phyloP scores from a whole-genome alignment of 2,797 vertebrate species.

The Scolopax bukidnonensis region DNA sequence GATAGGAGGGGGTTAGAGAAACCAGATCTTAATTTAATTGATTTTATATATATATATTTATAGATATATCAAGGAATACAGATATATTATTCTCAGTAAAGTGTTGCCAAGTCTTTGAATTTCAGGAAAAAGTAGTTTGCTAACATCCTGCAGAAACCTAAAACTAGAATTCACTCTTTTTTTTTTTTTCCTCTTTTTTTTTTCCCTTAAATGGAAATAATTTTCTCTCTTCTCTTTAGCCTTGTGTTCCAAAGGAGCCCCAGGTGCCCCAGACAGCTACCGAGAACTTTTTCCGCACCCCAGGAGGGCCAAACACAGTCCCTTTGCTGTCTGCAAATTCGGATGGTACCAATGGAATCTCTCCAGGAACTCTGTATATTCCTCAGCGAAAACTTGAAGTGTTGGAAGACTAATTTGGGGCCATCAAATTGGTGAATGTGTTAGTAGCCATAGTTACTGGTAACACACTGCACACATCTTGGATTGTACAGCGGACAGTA shows the following conservation, averaged over 20 bases:
- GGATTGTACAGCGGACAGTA: not conserved
- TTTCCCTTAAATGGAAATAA: not conserved
- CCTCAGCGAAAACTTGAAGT: constrained; percentile 92
- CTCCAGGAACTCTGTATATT: constrained; percentile 78
- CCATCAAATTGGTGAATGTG: not conserved
- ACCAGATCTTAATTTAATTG: not conserved
- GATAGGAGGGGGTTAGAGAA: not conserved
- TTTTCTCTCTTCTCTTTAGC: constrained; percentile 71
- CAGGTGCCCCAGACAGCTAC: constrained; percentile 80
- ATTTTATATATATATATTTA: not conserved
- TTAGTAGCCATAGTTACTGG: not conserved
- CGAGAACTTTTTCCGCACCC: constrained; percentile 90
- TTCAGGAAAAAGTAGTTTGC: not conserved
- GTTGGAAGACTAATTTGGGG: constrained; percentile 76
- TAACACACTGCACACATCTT: not conserved
- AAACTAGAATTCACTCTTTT: not conserved
- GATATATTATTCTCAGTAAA: not conserved
- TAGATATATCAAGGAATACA: not conserved
- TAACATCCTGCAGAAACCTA: not conserved
- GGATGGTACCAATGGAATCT: constrained; percentile 44
- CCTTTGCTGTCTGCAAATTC: constrained; percentile 74
- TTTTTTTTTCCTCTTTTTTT: too few species aligned
- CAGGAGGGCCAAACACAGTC: constrained; percentile 74
- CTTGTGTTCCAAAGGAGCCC: constrained; percentile 81
- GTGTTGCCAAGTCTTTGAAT: not conserved